phyloP scores from a whole-genome alignment of 2,888 invertebrate species.

The Chesias legatella region DNA sequence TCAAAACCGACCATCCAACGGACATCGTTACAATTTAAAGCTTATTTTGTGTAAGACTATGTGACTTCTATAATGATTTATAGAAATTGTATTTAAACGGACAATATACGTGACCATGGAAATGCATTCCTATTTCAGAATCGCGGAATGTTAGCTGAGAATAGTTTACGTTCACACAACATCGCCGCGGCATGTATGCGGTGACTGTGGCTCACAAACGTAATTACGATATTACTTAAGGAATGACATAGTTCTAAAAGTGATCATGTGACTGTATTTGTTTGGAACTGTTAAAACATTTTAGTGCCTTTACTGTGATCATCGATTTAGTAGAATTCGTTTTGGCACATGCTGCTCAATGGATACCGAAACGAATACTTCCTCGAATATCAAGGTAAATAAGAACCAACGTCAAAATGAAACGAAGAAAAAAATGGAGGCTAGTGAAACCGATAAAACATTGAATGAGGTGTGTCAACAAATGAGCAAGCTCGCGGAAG shows the following conservation, averaged over 20 bases:
- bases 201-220: conserved; percentile 50
- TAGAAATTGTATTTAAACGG: conserved; percentile 12
- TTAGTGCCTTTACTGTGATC: conserved; percentile 42
- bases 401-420: conserved; percentile 62
- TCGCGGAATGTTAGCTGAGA: conserved; percentile 47
- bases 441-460: conserved; percentile 33
- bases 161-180: conserved; percentile 40
- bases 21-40: no score
- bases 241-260: conserved; percentile 36
- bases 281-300: conserved; percentile 38
- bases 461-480: conserved; percentile 43
- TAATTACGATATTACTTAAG: conserved; percentile 59
- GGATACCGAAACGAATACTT: conserved; percentile 58
- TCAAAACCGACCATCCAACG: no score
- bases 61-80: conserved; percentile 4
- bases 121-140: conserved; percentile 46
- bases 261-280: conserved; percentile 67
- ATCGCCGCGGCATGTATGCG: conserved; percentile 49
- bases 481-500: conserved; percentile 41
- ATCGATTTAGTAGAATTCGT: conserved; percentile 38
- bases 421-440: conserved; percentile 62
- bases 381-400: conserved; percentile 48
- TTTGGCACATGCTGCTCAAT: conserved; percentile 64
- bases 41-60: conserved; percentile 25
- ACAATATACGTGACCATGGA: conserved; percentile 33